Conservation (phyloP, 2,888 invertebrate species). For the Sarcophaga variegata region DNA sequence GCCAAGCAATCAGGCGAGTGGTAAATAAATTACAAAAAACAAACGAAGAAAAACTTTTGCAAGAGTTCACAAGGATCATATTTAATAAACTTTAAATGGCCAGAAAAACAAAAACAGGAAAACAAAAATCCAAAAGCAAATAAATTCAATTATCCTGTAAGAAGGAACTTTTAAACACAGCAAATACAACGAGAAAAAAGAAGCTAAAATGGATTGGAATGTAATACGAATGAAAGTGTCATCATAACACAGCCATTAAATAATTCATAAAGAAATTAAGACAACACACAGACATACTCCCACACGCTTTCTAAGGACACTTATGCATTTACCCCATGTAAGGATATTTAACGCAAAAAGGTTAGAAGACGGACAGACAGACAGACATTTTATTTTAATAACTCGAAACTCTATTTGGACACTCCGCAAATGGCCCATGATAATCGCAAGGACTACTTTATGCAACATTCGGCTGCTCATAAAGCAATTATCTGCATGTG, state of each 20-base stretch:
- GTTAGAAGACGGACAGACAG: background rate
- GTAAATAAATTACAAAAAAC: constrained; percentile 36
- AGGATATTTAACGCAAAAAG: constrained; percentile 18
- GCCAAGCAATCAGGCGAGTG: constrained; percentile 39
- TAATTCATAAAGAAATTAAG: constrained; percentile 66
- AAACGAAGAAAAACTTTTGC: constrained; percentile 39
- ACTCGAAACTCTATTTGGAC: constrained; percentile 76
- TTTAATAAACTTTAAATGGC: constrained; percentile 41
- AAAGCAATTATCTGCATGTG: constrained; percentile 81
- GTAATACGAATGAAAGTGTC: constrained; percentile 53
- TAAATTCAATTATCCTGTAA: constrained; percentile 64
- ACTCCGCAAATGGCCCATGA: constrained; percentile 69
- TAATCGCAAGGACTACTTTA: too few relatives aligned
- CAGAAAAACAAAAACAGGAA: constrained; percentile 13
- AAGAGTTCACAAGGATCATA: constrained; percentile 35
- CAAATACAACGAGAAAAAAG: constrained; percentile 17
- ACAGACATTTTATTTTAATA: constrained; percentile 61
- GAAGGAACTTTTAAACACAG: constrained; percentile 44
- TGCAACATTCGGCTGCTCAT: constrained; percentile 72
- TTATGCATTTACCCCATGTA: background rate
- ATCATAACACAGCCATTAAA: constrained; percentile 60
- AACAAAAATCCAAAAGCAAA: constrained; percentile 9
- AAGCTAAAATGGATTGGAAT: constrained; percentile 6
- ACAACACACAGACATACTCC: constrained; percentile 33
- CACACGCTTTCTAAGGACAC: constrained; percentile 35